Percentiles rank a stretch among this genome's conserved stretches.
These are phyloP conservation scores for Epistrophe eligans DNA, from an alignment of 2,888 invertebrate genomes.

Conservation along the genomic window DNA sequence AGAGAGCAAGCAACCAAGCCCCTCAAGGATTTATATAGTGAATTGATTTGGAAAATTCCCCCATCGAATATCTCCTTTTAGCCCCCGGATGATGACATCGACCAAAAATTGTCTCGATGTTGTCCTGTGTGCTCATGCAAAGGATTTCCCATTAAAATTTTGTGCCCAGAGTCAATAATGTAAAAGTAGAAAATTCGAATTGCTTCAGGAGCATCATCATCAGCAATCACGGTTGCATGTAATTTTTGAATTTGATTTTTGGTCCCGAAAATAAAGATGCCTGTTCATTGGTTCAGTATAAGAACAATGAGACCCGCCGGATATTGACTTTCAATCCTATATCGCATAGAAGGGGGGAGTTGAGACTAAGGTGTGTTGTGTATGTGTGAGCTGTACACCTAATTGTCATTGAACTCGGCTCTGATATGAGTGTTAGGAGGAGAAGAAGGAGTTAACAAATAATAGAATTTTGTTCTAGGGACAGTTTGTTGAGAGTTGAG, in stretches of 20 bases:
- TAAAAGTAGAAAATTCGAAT: constrained; percentile 46
- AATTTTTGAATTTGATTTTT: constrained; percentile 44
- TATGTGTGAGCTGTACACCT: constrained; percentile 31
- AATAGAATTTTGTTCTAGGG: constrained; percentile 31
- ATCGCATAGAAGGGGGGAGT: background rate
- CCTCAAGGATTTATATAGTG: constrained; percentile 1
- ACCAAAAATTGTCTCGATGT: constrained; percentile 38
- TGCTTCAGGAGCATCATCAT: background rate
- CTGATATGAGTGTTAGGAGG: background rate
- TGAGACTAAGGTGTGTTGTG: background rate
- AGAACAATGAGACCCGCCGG: constrained; percentile 33
- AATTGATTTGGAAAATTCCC: constrained; percentile 68
- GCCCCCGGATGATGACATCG: constrained; percentile 4
- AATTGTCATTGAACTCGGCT: constrained; percentile 29
- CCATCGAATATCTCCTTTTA: constrained; percentile 9
- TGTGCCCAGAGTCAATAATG: constrained; percentile 56
- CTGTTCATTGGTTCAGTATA: constrained; percentile 7
- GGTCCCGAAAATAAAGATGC: constrained; percentile 14
- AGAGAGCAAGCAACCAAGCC: background rate
- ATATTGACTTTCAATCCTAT: constrained; percentile 61
- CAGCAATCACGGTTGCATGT: constrained; percentile 55
- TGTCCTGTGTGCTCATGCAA: constrained; percentile 4
- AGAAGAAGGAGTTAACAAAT: constrained; percentile 28
- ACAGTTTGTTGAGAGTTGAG: constrained; percentile 5
- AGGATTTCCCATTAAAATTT: constrained; percentile 62